Percentiles rank a stretch among this genome's conserved stretches.
Conservation (phyloP, 2,797 vertebrate species). For the Vespertilio murinus region DNA sequence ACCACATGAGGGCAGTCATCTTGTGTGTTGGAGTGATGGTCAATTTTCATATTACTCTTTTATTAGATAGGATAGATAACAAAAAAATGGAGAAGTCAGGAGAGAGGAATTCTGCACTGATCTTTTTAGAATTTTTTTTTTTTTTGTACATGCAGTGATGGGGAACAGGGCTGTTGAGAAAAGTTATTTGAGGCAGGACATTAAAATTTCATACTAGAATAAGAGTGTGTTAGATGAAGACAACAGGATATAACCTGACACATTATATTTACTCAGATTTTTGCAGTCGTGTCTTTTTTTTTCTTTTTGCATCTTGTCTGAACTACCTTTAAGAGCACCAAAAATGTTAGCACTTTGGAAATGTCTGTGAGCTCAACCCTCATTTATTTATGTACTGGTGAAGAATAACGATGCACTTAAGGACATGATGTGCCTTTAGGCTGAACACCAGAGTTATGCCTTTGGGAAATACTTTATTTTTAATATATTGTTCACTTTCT, state of each 20-base stretch:
- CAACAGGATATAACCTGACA: background rate
- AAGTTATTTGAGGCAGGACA: constrained; percentile 15
- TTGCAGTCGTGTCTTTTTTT: background rate
- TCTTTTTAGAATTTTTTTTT: background rate
- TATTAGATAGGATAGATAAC: background rate
- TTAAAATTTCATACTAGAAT: constrained; percentile 46
- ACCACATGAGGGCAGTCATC: no score
- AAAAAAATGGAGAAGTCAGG: background rate
- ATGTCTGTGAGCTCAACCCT: background rate
- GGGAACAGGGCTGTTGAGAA: background rate
- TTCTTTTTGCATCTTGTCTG: background rate
- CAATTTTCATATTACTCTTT: no score
- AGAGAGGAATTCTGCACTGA: background rate
- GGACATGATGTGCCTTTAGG: background rate
- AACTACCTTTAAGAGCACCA: constrained; percentile 21
- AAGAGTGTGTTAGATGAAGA: constrained; percentile 19
- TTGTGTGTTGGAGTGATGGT: no score
- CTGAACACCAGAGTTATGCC: background rate
- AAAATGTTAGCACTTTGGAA: constrained; percentile 20
- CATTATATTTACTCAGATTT: constrained; percentile 28
- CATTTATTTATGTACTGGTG: constrained; percentile 30
- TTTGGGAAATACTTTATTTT: constrained; percentile 55
- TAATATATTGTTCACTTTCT: constrained; percentile 20
- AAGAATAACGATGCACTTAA: constrained; percentile 13
- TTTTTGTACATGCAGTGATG: background rate